These are phyloP conservation scores for Betta splendens DNA, from an alignment of 2,797 vertebrate species.

Conservation along the genomic window DNA sequence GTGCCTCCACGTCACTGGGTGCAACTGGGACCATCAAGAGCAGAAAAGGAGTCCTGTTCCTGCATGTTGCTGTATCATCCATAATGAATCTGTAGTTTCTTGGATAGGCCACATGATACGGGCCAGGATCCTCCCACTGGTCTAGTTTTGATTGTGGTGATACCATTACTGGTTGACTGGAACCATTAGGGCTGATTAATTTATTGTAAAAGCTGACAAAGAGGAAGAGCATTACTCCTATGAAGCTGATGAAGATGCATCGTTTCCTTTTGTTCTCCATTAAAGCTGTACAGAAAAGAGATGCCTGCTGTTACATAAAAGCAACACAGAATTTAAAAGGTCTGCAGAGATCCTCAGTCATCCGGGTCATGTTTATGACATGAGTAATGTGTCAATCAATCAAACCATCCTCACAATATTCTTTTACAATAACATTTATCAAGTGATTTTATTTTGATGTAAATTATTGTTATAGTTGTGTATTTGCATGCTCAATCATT, in stretches of 20 bases:
- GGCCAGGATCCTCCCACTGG: conserved; percentile 30
- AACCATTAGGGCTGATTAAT: accelerated
- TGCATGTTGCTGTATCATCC: conserved; percentile 68
- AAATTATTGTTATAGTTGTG: no score
- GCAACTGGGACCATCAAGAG: conserved; percentile 73
- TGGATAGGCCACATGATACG: conserved; percentile 67
- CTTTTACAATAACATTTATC: no score
- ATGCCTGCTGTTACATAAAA: background rate
- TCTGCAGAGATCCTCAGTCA: no score
- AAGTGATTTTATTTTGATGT: no score
- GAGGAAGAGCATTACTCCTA: background rate
- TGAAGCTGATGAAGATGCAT: accelerated
- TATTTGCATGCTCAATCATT: no score
- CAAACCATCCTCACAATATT: no score
- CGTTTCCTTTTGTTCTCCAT: conserved; percentile 28
- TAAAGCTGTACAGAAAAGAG: conserved; percentile 21
- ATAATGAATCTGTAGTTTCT: conserved; percentile 70
- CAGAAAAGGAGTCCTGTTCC: conserved; percentile 64
- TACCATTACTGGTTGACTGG: background rate
- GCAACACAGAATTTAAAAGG: no score
- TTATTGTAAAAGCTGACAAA: no score
- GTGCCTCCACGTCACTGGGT: background rate
- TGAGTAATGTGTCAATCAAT: no score
- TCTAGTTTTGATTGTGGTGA: accelerated
- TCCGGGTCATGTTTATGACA: no score